Conservation (phyloP, 1,140 invertebrate species). For the Acromyrmex heyeri region DNA sequence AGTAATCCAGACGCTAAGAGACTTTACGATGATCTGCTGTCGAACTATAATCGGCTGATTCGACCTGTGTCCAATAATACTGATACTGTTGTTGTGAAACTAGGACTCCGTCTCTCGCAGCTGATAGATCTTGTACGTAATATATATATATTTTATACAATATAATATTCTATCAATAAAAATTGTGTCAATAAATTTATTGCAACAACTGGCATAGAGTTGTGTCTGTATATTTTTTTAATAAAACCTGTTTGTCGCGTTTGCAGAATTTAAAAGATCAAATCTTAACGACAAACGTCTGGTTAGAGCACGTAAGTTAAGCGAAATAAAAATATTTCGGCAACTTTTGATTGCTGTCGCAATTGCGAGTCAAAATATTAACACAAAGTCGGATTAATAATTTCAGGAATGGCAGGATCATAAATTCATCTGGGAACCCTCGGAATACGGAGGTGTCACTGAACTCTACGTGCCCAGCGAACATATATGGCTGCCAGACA, state of each 20-base stretch:
- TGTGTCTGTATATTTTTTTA: neutral
- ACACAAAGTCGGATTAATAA: constrained; percentile 35
- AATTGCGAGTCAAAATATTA: too few species aligned
- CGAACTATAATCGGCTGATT: constrained; percentile 98
- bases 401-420: constrained; percentile 97
- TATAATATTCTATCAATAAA: neutral
- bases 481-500: constrained; percentile 98
- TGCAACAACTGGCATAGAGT: neutral
- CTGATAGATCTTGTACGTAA: constrained; percentile 96
- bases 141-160: neutral
- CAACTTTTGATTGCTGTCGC: constrained; percentile 7
- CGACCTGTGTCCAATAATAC: constrained; percentile 97
- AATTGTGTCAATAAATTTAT: neutral
- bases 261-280: constrained; percentile 97
- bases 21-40: constrained; percentile 97
- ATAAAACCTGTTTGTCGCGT: neutral
- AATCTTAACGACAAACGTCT: constrained; percentile 98
- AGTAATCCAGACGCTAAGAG: constrained; percentile 96
- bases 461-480: constrained; percentile 97
- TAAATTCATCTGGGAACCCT: constrained; percentile 98
- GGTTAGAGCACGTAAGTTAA: constrained; percentile 96
- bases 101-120: constrained; percentile 96
- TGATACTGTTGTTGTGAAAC: constrained; percentile 96
- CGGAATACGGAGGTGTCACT: constrained; percentile 97
- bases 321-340: neutral